These are phyloP conservation scores for Dolichopus griseipennis DNA, from an alignment of 2,888 invertebrate species.

Conservation along the genomic window DNA sequence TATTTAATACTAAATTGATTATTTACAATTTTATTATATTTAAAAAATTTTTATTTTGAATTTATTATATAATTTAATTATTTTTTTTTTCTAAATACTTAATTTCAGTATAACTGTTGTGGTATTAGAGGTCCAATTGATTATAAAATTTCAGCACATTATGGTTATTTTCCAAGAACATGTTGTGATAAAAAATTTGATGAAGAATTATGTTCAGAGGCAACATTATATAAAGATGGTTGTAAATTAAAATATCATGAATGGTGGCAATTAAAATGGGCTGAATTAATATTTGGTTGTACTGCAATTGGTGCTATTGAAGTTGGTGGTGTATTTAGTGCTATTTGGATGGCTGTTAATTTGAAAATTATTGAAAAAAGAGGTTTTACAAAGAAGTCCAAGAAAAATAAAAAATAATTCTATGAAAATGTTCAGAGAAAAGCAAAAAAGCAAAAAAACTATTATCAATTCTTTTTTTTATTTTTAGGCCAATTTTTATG, in stretches of 20 bases:
- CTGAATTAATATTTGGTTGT: not conserved
- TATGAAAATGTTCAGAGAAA: not conserved
- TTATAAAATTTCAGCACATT: conserved; percentile 32
- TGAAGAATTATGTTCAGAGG: conserved; percentile 29
- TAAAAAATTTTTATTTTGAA: too few relatives aligned
- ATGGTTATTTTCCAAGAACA: conserved; percentile 35
- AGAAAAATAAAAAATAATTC: conserved; percentile 1
- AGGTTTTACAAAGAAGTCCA: not conserved
- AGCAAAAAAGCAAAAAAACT: too few relatives aligned
- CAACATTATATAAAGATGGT: conserved; percentile 32
- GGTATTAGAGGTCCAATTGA: conserved; percentile 30
- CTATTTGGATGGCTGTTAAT: conserved; percentile 3
- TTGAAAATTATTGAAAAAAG: conserved; percentile 1
- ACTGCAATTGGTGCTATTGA: not conserved
- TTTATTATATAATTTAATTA: not conserved
- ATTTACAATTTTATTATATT: too few relatives aligned
- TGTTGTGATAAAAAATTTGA: conserved; percentile 33
- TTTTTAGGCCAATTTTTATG: conserved; percentile 2
- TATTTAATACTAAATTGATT: too few relatives aligned
- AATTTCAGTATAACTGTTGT: conserved; percentile 37
- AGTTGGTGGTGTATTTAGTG: conserved; percentile 6
- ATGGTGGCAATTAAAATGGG: not conserved
- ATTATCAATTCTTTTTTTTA: not conserved
- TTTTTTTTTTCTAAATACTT: not conserved
- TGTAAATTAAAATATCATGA: conserved; percentile 27